Percentiles rank a stretch among this genome's conserved stretches.
phyloP scores from a whole-genome alignment of 2,797 vertebrate genomes.

The Notamacropus eugenii region DNA sequence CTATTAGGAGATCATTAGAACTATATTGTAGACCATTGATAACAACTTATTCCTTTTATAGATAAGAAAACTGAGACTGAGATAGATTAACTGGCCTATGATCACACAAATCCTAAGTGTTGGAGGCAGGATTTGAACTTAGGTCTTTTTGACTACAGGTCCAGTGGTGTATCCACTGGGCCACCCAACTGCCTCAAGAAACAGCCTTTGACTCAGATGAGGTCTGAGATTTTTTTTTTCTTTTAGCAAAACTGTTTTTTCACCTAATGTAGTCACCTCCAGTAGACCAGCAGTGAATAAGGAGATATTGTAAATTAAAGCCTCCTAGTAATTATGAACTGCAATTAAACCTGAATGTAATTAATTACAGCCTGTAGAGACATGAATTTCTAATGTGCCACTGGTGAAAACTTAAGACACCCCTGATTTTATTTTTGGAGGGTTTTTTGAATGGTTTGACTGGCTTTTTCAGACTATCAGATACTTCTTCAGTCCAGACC shows the following conservation, averaged over 20 bases:
- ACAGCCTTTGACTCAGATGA: background rate
- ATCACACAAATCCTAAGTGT: background rate
- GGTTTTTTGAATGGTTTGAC: background rate
- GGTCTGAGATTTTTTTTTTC: background rate
- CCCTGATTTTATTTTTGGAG: background rate
- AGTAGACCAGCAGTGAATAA: background rate
- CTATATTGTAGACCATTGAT: background rate
- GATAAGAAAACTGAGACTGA: background rate
- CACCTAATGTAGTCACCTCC: background rate
- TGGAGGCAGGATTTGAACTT: background rate
- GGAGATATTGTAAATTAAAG: background rate
- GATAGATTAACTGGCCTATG: background rate
- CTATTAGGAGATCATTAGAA: background rate
- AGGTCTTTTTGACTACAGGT: background rate
- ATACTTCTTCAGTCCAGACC: background rate
- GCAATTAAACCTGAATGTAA: background rate
- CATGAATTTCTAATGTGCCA: background rate
- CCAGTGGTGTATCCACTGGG: background rate
- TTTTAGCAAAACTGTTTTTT: background rate
- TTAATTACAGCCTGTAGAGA: background rate
- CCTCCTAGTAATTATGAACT: background rate
- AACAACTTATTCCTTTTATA: background rate
- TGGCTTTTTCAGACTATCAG: background rate
- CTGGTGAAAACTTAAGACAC: background rate
- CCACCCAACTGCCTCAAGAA: background rate